Evolutionary conservation across 2,888 invertebrate species (phyloP), one percentile per base, ranked within the genome.

Genomic region (Acholoe squamosa): DNA sequence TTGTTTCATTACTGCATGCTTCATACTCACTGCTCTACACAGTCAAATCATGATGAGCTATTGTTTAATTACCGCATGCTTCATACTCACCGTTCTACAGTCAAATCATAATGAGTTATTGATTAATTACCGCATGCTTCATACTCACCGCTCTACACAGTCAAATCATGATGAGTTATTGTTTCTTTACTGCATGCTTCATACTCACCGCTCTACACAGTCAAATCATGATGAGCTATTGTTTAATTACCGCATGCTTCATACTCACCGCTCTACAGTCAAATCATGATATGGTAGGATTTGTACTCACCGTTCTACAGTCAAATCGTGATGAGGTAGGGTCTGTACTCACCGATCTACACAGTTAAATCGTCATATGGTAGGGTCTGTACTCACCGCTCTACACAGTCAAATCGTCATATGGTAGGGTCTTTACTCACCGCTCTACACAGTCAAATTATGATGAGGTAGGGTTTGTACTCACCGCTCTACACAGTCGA

Each of bases 391-490:
- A 43, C 43, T 95, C 97, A 98, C 96, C 98, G 97, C 96, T 99
- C 98, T 22, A 98, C 98, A 94, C 98, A 98, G 93, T 98, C 98
- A 93, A 98, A 98, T 94, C 98, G 97, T 90, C 97, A 97, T 3
- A 98, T 98, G 91, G 97, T 97, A 0, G 98, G 98, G 96, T 98
- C n/a, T n/a, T n/a, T 43, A 43, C 43, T 95, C 97, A 98, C 96
- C 98, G 97, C 96, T 99, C 98, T 22, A 98, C 98, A 94, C 98
- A 98, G 93, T 98, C 98, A 93, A 98, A 98, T 94, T 98, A 97
- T 90, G 97, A 97, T 3, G 98, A 98, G 91, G 97, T 97, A 0
- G 98, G 98, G 96, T 98, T 98, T n/a, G n/a, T 43, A 43, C 43
- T 95, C 97, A 98, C 96, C 98, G 97, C 96, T 99, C 98, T 22